Percentiles rank a stretch among this genome's conserved stretches.
phyloP scores from a whole-genome alignment of 2,888 invertebrate genomes.

The Pristionchus mayeri region DNA sequence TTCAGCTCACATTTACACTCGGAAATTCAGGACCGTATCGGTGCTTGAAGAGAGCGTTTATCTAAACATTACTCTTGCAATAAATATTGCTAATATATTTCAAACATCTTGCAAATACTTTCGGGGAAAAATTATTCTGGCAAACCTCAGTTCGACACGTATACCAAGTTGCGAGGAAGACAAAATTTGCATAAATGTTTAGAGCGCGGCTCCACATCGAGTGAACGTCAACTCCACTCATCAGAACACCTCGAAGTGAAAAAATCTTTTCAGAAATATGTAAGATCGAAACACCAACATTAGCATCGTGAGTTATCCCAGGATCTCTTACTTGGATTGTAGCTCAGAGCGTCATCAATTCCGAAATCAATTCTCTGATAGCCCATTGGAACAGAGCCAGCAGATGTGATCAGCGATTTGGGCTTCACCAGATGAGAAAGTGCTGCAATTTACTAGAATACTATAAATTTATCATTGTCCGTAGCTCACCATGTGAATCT shows the following conservation, averaged over 20 bases:
- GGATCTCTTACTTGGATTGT: constrained; percentile 21
- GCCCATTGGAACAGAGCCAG: neutral
- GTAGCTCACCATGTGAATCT: too few species aligned
- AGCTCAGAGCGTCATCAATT: neutral
- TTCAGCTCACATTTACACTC: neutral
- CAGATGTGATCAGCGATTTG: neutral
- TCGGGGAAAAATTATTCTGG: too few species aligned
- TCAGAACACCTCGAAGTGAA: neutral
- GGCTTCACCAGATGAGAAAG: constrained; percentile 17
- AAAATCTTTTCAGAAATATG: too few species aligned
- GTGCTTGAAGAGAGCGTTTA: neutral
- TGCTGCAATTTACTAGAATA: neutral
- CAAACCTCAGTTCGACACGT: neutral
- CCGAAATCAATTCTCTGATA: neutral
- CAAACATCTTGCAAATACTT: too few species aligned
- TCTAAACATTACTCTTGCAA: too few species aligned
- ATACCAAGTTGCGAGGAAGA: neutral
- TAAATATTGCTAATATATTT: too few species aligned
- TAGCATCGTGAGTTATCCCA: too few species aligned
- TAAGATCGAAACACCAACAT: too few species aligned
- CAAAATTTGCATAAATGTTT: constrained; percentile 2
- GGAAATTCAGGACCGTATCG: neutral
- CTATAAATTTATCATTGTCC: too few species aligned
- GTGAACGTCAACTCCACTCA: neutral
- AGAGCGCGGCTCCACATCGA: constrained; percentile 7